Evolutionary conservation across 2,888 invertebrate species (phyloP), one percentile per base, ranked within the genome.

Genomic region (Ephialtes manifestator): DNA sequence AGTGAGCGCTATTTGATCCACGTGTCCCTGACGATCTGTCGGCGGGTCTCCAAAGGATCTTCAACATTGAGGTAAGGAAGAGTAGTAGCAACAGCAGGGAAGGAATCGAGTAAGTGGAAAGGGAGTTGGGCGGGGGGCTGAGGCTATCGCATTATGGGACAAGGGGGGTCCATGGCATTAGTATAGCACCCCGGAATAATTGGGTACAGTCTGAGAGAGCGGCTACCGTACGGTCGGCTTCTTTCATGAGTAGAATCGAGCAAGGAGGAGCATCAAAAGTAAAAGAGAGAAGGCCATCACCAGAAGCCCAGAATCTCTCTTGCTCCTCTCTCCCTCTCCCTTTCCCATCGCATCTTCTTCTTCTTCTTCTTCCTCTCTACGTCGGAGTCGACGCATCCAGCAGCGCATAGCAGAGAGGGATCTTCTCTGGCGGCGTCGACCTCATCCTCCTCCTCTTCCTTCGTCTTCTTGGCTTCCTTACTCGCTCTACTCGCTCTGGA

Each of bases 171-270:
- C 89, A 90, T 90, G 90, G 92, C 91, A 92, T 93, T 93, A 93
- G 92, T 93, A 93, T 93, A 93, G 93, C 93, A 92, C 92, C 91
- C 88, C 88, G 90, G 91, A 93, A 93, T 93, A 93, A 93, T 93
- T 93, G 93, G 93, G 92, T 92, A 93, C 93, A 93, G 92, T 93
- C 92, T 89, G 89, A 74, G 89, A 74, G 81, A 81, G 75, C 88
- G 91, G 93, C 93, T 93, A 93, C 93, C 90, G 93, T 93, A 91
- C 91, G 86, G 93, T 92, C 93, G 93, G 93, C 93, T 83, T 86
- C 91, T 92, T 93, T 93, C 91, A 93, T 91, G 90, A 83, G 77
- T 35, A 78, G 67, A 74, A 78, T 72, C 72, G 60, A 74, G 77
- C 72, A 68, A 81, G 72, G 43, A 74, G 72, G 18, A 55, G 43